Conservation (phyloP, 2,888 invertebrate genomes). For the Zhuqinia jingwanae region DNA sequence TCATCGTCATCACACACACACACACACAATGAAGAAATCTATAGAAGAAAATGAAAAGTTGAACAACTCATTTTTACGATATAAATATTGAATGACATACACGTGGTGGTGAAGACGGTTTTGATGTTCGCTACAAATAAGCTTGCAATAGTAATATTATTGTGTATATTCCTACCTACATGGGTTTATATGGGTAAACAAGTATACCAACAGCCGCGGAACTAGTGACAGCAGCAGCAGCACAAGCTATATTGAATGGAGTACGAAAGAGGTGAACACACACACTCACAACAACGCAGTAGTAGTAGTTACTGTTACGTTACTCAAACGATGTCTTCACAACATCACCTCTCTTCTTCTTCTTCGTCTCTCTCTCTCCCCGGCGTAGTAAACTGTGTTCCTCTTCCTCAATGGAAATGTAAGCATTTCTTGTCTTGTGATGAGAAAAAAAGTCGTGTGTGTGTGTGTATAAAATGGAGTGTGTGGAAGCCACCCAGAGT, state of each 20-base stretch:
- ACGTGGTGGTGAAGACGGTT: slow-evolving; percentile 43
- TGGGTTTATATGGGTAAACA: no score
- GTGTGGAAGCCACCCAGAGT: slow-evolving; percentile 39
- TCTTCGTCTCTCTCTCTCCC: no score
- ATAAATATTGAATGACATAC: slow-evolving; percentile 55
- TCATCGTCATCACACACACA: slow-evolving; percentile 7
- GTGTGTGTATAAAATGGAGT: slow-evolving; percentile 27
- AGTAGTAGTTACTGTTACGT: slow-evolving; percentile 40
- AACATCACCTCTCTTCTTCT: not conserved
- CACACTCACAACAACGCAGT: not conserved
- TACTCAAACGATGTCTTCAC: slow-evolving; percentile 47
- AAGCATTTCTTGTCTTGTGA: slow-evolving; percentile 18
- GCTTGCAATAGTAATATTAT: no score
- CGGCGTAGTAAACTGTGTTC: slow-evolving; percentile 40
- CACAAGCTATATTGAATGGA: slow-evolving; percentile 51
- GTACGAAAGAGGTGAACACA: not conserved
- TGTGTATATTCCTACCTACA: no score
- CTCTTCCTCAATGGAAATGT: not conserved
- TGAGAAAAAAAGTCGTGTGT: slow-evolving; percentile 46
- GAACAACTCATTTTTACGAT: slow-evolving; percentile 47
- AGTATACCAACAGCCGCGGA: not conserved
- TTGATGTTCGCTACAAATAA: slow-evolving; percentile 10
- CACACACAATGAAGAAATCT: slow-evolving; percentile 33
- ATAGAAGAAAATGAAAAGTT: slow-evolving; percentile 48
- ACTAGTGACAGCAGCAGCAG: not conserved